Evolutionary conservation across 2,797 vertebrate genomes (phyloP), one percentile per base, ranked within the genome.

Genomic region (Etheostoma perlongum): DNA sequence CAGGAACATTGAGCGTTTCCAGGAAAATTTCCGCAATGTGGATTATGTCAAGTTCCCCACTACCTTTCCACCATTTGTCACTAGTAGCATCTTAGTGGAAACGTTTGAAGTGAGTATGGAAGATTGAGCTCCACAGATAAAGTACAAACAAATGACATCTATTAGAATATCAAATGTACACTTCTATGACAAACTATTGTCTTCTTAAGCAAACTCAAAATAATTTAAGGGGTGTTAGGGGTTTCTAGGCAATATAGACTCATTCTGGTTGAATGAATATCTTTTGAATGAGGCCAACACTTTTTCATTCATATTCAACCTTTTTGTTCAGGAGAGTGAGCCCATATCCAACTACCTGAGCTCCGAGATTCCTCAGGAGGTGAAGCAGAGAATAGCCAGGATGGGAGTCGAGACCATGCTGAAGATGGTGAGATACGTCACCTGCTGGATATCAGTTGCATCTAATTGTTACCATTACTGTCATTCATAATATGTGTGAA

Each of bases 341-440:
- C 97, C 97, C 5, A 96, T 99, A 85, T 97, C 97, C 0, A 93
- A 71, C 57, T 99, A 96, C 91, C 94, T 99, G 88, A 91, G 91
- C 0, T 74, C 93, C 0, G 94, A 95, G 0, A 83, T 94, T 66
- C 93, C 96, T 5, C 51, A 57, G 0, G 94, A 94, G 19, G 82
- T 98, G 88, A 97, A 97, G 85, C 94, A 92, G 92, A 97, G 87
- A 69, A 96, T 99, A 13, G 98, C 97, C 3, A 92, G 88, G 86
- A 97, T 98, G 95, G 98, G 97, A 55, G 95, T 98, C 40, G 95
- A 97, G 74, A 96, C 97, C 77, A 93, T 99, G n/a, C 93, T 99
- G 33, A 99, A 99, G 93, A 99, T 99, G 98, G 98, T 98, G 93
- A 93, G 95, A 49, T 49, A 13, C 1, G 21, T 49, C 40, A 63